Conservation (phyloP, 2,113 vertebrate species). For the Cyphomyrus discorhynchus region DNA sequence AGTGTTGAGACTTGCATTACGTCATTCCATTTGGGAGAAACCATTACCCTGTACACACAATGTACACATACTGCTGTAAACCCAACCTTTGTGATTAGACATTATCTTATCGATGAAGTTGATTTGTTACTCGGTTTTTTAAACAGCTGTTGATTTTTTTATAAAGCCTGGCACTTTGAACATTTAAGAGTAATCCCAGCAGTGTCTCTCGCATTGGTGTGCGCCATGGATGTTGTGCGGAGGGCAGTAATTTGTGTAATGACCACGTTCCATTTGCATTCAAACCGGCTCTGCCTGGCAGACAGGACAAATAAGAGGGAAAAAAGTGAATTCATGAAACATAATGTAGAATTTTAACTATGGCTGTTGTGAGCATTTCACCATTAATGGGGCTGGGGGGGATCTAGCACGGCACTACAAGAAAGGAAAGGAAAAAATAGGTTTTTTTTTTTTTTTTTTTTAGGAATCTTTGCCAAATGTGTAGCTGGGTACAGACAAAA, state of each 20-base stretch:
- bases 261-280: constrained; percentile 62
- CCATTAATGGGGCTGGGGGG: background rate
- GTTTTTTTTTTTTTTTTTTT: background rate
- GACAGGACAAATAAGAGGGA: constrained; percentile 26
- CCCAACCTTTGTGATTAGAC: background rate
- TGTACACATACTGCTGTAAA: background rate
- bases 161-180: background rate
- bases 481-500: background rate
- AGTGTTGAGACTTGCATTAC: background rate
- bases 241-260: constrained; percentile 56
- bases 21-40: background rate
- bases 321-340: constrained; percentile 16
- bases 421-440: background rate
- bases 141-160: background rate
- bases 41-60: background rate
- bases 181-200: background rate
- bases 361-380: background rate
- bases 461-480: background rate
- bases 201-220: background rate
- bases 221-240: background rate
- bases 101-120: background rate
- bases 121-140: background rate
- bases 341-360: constrained; percentile 15
- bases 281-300: constrained; percentile 20
- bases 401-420: background rate